Evolutionary conservation across 2,113 vertebrate genomes (phyloP).

Genomic region (Eurypyga helias): DNA sequence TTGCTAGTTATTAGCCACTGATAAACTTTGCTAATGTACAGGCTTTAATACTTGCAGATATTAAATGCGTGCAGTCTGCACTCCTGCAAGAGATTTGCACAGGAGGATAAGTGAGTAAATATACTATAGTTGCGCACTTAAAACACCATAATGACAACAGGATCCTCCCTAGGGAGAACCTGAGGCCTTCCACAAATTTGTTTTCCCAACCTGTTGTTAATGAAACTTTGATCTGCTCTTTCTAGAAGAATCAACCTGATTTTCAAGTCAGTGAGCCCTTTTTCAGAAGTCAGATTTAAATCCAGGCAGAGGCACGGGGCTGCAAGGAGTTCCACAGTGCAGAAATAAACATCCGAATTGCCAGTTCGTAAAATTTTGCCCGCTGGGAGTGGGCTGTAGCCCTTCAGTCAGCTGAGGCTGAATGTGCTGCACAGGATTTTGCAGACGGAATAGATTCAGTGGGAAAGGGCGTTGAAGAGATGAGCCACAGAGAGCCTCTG

Average conservation of each 20-base stretch:
- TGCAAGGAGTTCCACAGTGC: not conserved
- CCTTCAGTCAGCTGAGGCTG: not conserved
- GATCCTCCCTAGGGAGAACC: not conserved
- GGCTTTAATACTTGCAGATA: not conserved
- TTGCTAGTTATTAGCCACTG: not conserved
- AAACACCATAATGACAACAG: not conserved
- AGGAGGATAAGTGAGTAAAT: slow-evolving; percentile 10
- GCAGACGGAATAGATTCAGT: not conserved
- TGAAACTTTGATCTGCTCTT: not conserved
- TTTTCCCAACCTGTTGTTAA: not conserved
- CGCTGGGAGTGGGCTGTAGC: not conserved
- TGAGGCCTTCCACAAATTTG: not conserved
- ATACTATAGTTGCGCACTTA: not conserved
- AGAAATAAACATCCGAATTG: not conserved
- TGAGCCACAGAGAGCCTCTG: not conserved
- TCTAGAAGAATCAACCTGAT: not conserved
- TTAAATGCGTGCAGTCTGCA: not conserved
- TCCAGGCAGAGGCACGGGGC: not conserved
- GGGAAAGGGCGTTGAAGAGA: not conserved
- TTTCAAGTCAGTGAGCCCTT: not conserved
- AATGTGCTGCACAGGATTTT: not conserved
- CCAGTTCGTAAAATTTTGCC: not conserved
- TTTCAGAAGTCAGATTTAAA: not conserved
- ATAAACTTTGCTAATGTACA: not conserved
- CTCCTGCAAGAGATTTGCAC: not conserved